These are phyloP conservation scores for Stichodactyla helianthus DNA, from an alignment of 64 coral and sea anemone species.

Conservation along the genomic window DNA sequence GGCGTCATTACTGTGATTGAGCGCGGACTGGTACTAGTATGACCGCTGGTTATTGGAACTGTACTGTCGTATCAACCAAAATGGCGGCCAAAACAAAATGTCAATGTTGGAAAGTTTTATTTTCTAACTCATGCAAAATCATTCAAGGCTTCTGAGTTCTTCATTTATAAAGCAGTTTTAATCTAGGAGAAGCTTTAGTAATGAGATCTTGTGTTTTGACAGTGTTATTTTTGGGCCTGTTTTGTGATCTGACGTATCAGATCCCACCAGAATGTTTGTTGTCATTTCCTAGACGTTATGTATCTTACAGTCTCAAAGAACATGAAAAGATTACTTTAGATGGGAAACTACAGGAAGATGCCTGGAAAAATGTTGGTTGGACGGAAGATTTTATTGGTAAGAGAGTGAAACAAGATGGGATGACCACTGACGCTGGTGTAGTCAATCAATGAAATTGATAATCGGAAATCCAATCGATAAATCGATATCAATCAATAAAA, in stretches of 20 bases:
- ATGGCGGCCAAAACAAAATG: neutral
- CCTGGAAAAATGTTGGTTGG: constrained; percentile 40
- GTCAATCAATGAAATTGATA: no score
- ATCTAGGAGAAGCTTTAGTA: neutral
- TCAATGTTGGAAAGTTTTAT: neutral
- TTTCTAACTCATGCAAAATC: neutral
- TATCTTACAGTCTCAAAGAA: constrained; percentile 29
- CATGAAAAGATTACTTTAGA: constrained; percentile 42
- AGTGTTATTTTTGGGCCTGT: neutral
- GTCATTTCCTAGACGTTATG: constrained; percentile 54
- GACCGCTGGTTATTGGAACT: neutral
- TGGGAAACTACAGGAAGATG: constrained; percentile 48
- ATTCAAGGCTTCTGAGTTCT: neutral
- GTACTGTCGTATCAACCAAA: neutral
- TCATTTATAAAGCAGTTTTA: neutral
- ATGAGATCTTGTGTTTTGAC: neutral
- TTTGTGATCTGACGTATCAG: neutral
- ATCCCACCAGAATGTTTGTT: constrained; percentile 30
- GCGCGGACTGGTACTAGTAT: neutral
- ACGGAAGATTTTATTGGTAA: constrained; percentile 58
- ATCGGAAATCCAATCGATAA: no score
- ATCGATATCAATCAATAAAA: no score
- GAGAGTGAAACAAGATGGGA: neutral
- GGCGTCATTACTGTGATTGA: neutral
- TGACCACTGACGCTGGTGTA: no score